These are phyloP conservation scores for Caenorhabditis afra DNA, from an alignment of 2,888 invertebrate species.

Conservation along the genomic window DNA sequence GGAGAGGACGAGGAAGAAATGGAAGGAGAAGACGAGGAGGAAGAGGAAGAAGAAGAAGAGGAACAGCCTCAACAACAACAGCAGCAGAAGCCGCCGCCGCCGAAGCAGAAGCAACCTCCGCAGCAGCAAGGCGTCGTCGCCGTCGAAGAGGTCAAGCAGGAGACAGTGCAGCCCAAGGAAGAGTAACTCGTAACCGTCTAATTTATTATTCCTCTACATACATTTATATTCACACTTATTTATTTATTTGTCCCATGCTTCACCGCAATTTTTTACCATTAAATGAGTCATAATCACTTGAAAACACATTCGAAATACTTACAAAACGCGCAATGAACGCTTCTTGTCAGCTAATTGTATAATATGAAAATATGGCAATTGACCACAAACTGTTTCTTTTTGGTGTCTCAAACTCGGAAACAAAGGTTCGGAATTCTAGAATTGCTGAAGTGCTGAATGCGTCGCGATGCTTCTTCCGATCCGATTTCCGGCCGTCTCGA, in stretches of 20 bases:
- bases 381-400: neutral
- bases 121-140: constrained; percentile 17
- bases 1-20: constrained; percentile 29
- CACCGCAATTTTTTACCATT: too few relatives aligned
- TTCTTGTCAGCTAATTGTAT: neutral
- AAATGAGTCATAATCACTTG: too few relatives aligned
- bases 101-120: too few relatives aligned
- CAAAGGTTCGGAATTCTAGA: neutral
- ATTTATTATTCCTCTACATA: too few relatives aligned
- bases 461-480: too few relatives aligned
- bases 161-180: neutral
- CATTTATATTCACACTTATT: too few relatives aligned
- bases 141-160: constrained; percentile 5
- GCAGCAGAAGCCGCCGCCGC: constrained; percentile 19
- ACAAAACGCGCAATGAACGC: too few relatives aligned
- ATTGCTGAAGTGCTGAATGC: constrained; percentile 16
- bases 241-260: too few relatives aligned
- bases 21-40: constrained; percentile 24
- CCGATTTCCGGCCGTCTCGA: neutral
- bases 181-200: too few relatives aligned
- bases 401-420: neutral
- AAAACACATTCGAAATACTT: too few relatives aligned
- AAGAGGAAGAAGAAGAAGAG: constrained; percentile 44
- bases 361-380: neutral
- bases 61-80: constrained; percentile 36